A percentile compares a stretch with the other conserved stretches of the same genome.
Conservation (phyloP, 2,113 vertebrate species). For the Amia ocellicauda region DNA sequence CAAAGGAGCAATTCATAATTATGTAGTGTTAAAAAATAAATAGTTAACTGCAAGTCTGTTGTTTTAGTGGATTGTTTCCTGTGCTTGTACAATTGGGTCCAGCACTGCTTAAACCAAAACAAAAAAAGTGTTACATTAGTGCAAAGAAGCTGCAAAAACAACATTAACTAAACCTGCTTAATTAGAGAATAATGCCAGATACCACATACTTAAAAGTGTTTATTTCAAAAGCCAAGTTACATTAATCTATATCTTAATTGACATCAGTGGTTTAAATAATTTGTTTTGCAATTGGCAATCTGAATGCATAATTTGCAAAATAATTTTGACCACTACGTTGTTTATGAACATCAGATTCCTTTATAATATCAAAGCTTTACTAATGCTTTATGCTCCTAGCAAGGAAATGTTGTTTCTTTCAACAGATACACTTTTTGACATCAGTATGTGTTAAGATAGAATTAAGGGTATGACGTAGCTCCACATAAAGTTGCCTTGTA, state of each 20-base stretch:
- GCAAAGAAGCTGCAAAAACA: constrained; percentile 43
- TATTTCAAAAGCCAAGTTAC: constrained; percentile 39
- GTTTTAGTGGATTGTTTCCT: constrained; percentile 48
- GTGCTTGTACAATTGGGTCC: constrained; percentile 43
- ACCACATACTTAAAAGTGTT: constrained; percentile 36
- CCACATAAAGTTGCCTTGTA: no score
- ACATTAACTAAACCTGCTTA: constrained; percentile 31
- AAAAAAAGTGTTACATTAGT: constrained; percentile 24
- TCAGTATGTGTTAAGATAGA: no score
- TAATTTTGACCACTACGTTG: constrained; percentile 12
- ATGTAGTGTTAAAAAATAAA: constrained; percentile 30
- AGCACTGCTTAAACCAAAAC: constrained; percentile 32
- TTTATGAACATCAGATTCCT: not conserved
- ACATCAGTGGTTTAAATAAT: constrained; percentile 34
- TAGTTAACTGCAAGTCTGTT: constrained; percentile 39
- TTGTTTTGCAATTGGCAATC: constrained; percentile 26
- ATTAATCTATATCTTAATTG: constrained; percentile 41
- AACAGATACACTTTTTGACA: no score
- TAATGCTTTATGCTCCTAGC: no score
- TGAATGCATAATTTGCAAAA: constrained; percentile 24
- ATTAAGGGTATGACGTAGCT: no score
- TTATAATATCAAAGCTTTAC: no score
- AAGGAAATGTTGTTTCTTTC: no score
- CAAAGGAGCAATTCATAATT: constrained; percentile 41
- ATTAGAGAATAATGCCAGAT: constrained; percentile 34